phyloP scores from a whole-genome alignment of 2,797 vertebrate genomes.

The Cottoperca gobio region DNA sequence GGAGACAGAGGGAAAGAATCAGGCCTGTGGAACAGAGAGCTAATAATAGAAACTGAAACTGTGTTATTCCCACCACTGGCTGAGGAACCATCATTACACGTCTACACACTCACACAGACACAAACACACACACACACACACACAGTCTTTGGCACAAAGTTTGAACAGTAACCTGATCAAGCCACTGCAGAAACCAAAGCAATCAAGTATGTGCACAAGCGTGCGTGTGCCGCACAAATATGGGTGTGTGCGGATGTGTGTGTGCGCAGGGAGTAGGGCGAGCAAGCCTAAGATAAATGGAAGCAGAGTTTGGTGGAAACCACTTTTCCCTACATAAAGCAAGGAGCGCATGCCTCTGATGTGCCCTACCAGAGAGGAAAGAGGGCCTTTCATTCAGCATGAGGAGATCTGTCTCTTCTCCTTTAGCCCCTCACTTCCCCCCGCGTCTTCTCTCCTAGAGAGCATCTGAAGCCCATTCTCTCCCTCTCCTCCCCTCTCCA shows the following conservation, averaged over 20 bases:
- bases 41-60: conserved; percentile 80
- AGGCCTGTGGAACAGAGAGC: conserved; percentile 69
- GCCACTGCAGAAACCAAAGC: conserved; percentile 77
- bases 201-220: conserved; percentile 66
- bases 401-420: conserved; percentile 74
- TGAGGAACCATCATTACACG: conserved; percentile 66
- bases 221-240: conserved; percentile 67
- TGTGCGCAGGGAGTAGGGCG: conserved; percentile 14
- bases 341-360: conserved; percentile 67
- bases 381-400: conserved; percentile 71
- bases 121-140: conserved; percentile 29
- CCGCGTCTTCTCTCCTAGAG: conserved; percentile 44
- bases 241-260: conserved; percentile 33
- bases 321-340: conserved; percentile 75
- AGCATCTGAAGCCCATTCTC: conserved; percentile 81
- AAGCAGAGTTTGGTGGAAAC: conserved; percentile 80
- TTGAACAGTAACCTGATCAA: conserved; percentile 79
- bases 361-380: conserved; percentile 64
- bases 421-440: conserved; percentile 45
- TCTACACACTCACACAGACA: conserved; percentile 23
- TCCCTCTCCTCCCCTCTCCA: conserved; percentile 62
- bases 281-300: conserved; percentile 74
- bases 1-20: conserved; percentile 64
- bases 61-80: conserved; percentile 77
- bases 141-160: conserved; percentile 60